Base-by-base conservation (phyloP, 2,113 vertebrate genomes). In the Oxygymnocypris stewartii region DNA sequence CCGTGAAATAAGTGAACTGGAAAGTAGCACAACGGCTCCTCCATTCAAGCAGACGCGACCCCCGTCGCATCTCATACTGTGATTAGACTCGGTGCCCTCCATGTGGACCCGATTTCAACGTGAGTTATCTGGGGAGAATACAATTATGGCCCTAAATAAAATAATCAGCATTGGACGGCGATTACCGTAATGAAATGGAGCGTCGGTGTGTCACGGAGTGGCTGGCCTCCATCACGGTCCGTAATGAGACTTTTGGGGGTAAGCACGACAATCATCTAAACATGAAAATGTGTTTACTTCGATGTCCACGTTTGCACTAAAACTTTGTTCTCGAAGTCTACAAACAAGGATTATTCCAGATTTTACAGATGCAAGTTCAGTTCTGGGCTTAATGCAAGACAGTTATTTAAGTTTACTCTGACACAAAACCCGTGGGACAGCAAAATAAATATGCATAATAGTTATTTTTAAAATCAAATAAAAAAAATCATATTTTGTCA, bases 151-250 rank as follows among this genome's bases (percentile, higher is more conserved):
- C 96, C 96, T 97, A 98, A 99, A 98, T 98, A 98, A 98, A 98
- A 99, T 99, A 98, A 99, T 98, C 97, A 97, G 97, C 97, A 98
- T 97, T 98, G 97, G 98, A 97, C 97, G 98, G 97, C 96, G 96
- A 98, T 99, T 98, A 98, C 96, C 96, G 97, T 98, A 98, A 98
- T 97, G 96, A 98, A 96, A 97, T 95, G 95, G 96, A 97, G 97
- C 96, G 96, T 96, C 94, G 96, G 94, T 96, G 96, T 96, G 97
- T 97, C 97, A 98, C 97, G 97, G 95, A 97, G 96, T 95, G 95
- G 96, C 97, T 96, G 96, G 96, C 96, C 96, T 96, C 98, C 97
- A 98, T 98, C 98, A 99, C 92, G 95, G 93, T 92, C 94, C 35
- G 87, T 98, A 98, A 98, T 98, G 96, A 97, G 96, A 96, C 96